Percentiles rank a stretch among this genome's conserved stretches.
Evolutionary conservation across 2,797 vertebrate genomes (phyloP).

Genomic region (Thalassophryne amazonica): DNA sequence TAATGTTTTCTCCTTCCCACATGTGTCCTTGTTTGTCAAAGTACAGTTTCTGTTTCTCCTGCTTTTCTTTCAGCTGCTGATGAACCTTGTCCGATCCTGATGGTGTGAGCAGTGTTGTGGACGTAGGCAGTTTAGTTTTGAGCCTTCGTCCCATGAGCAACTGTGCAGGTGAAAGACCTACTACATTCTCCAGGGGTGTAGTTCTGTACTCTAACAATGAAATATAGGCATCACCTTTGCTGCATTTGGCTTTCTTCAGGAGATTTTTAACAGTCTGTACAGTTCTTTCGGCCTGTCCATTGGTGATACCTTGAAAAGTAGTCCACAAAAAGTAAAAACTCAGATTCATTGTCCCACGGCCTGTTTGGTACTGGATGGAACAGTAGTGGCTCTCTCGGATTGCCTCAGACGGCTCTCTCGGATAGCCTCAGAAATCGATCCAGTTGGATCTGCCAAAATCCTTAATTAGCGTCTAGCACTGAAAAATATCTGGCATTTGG

Average conservation of each 20-base stretch:
- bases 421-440: too few species aligned
- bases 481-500: too few species aligned
- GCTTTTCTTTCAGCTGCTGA: not conserved
- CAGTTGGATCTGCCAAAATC: too few species aligned
- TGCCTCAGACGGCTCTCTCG: too few species aligned
- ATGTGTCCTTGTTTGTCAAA: not conserved
- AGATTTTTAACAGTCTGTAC: not conserved
- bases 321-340: too few species aligned
- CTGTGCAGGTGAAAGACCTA: not conserved
- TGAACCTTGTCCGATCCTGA: not conserved
- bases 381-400: too few species aligned
- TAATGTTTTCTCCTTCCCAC: not conserved
- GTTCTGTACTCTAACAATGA: not conserved
- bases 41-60: not conserved
- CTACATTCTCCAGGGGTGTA: not conserved
- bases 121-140: not conserved
- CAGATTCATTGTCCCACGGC: too few species aligned
- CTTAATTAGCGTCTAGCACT: too few species aligned
- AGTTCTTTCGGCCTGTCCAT: not conserved
- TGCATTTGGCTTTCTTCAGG: not conserved
- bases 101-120: not conserved
- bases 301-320: too few species aligned
- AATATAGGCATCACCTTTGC: not conserved
- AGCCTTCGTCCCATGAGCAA: not conserved
- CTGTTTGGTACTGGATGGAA: too few species aligned